Percentiles rank a stretch among this genome's conserved stretches.
Evolutionary conservation across 2,113 vertebrate genomes (phyloP).

Genomic region (Bubo bubo): DNA sequence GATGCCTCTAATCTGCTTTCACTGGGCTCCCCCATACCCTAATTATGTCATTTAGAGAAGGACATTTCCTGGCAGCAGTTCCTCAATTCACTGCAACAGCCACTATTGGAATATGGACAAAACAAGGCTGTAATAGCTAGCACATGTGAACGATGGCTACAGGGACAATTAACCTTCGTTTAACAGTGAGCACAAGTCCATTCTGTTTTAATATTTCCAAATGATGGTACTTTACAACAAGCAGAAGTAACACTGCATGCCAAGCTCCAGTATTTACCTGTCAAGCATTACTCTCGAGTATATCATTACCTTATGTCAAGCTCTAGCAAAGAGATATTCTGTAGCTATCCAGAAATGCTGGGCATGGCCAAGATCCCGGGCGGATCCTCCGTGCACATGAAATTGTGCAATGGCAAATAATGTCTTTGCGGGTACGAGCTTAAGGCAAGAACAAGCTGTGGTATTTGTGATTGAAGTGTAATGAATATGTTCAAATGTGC

Average conservation of each 20-base stretch:
- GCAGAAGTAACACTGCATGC: slow-evolving; percentile 40
- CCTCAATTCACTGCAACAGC: slow-evolving; percentile 63
- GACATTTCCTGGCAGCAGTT: slow-evolving; percentile 79
- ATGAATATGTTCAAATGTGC: not conserved
- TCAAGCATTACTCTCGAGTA: not conserved
- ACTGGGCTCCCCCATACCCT: slow-evolving; percentile 61
- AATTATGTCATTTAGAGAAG: slow-evolving; percentile 78
- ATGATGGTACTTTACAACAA: slow-evolving; percentile 49
- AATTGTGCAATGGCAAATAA: not conserved
- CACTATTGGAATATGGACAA: slow-evolving; percentile 54
- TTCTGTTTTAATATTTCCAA: slow-evolving; percentile 59
- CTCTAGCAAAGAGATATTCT: not conserved
- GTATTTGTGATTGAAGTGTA: not conserved
- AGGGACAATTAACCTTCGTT: slow-evolving; percentile 33
- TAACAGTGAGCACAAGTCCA: slow-evolving; percentile 42
- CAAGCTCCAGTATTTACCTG: slow-evolving; percentile 39
- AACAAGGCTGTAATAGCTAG: slow-evolving; percentile 77
- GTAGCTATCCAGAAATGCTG: not conserved
- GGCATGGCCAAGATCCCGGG: fast-evolving
- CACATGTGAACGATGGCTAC: slow-evolving; percentile 71
- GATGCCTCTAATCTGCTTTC: slow-evolving; percentile 74
- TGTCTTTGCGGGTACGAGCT: not conserved
- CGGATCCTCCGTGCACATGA: not conserved
- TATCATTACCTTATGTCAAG: not conserved
- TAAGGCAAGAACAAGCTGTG: not conserved